Conservation (phyloP, 2,888 invertebrate genomes). For the Papilio gigon region DNA sequence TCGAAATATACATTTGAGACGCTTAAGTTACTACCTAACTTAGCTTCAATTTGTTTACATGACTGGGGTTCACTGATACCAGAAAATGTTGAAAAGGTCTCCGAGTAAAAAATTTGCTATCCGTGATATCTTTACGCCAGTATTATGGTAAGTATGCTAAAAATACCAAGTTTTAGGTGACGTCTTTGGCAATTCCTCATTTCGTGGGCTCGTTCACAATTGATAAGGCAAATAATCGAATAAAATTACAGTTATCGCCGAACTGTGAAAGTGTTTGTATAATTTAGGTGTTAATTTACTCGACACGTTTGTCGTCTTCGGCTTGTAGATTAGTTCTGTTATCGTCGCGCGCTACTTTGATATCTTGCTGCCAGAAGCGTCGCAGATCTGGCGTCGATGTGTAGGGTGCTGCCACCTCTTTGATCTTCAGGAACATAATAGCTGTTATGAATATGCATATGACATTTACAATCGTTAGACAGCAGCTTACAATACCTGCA, state of each 20-base stretch:
- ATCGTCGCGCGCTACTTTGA: conserved; percentile 87
- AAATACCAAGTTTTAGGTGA: background rate
- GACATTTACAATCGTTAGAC: conserved; percentile 91
- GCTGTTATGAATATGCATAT: conserved; percentile 92
- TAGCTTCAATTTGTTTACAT: too few relatives aligned
- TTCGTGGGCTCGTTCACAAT: background rate
- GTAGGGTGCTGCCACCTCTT: conserved; percentile 91
- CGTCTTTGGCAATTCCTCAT: background rate
- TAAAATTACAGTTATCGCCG: conserved; percentile 9
- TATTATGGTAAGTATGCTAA: too few relatives aligned
- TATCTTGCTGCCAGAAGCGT: conserved; percentile 91
- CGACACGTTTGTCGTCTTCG: conserved; percentile 77
- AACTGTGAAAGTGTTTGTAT: background rate
- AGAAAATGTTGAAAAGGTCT: background rate
- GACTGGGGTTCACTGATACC: background rate
- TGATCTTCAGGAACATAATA: conserved; percentile 90
- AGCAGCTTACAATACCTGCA: conserved; percentile 87
- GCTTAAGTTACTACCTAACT: too few relatives aligned
- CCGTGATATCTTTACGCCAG: too few relatives aligned
- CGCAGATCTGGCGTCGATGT: conserved; percentile 88
- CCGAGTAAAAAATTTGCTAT: background rate
- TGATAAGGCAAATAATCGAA: conserved; percentile 3
- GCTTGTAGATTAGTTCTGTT: conserved; percentile 84
- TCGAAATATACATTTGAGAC: background rate
- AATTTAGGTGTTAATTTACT: conserved; percentile 57